Base-by-base conservation (phyloP, 2,797 vertebrate species). In the Momotus momota region DNA sequence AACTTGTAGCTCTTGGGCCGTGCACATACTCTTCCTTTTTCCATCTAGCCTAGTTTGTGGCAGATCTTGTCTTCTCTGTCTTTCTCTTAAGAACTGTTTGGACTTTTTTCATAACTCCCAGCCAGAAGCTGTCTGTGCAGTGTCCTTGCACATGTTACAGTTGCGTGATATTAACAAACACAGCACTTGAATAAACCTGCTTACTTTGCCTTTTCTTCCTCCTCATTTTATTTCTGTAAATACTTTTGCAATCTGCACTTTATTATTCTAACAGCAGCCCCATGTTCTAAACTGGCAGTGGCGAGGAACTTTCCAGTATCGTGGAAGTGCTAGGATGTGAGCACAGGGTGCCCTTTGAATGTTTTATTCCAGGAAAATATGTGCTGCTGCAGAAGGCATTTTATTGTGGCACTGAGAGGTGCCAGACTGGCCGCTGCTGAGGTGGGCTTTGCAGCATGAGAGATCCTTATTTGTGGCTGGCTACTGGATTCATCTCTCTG, bases 221-320 rank as follows among this genome's bases (percentile, higher is more conserved):
- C 26, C 29, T 17, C 2, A 0, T 77, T 82, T 67, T 73, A n/a
- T 64, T 91, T 86, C 38, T 74, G 61, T 57, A 46, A 71, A 65
- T 91, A 29, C 33, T 74, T 81, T 13, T 69, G 45, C 67, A 86
- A 2, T 19, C 14, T 86, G 18, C 26, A 8, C 41, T 74, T 57
- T 43, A 16, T 58, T 74, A 75, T 54, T 81, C 4, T 29, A 61
- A 23, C 43, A 78, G 41, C 65, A 31, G 35, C 35, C 35, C 31
- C 0, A 0, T 9, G 15, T 77, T 71, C 16, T 64, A 57, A 61
- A 65, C 61, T 86, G 73, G 41, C 64, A 82, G 43, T 0, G 0
- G 8, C 0, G 2, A 41, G 57, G 64, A 66, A 13, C 40, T 77
- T 91, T 80, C 46, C 55, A 46, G 46, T n/a, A 19, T 26, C 0